Percentiles rank a stretch among this genome's conserved stretches.
Conservation (phyloP, 2,113 vertebrate genomes). For the Passer montanus region DNA sequence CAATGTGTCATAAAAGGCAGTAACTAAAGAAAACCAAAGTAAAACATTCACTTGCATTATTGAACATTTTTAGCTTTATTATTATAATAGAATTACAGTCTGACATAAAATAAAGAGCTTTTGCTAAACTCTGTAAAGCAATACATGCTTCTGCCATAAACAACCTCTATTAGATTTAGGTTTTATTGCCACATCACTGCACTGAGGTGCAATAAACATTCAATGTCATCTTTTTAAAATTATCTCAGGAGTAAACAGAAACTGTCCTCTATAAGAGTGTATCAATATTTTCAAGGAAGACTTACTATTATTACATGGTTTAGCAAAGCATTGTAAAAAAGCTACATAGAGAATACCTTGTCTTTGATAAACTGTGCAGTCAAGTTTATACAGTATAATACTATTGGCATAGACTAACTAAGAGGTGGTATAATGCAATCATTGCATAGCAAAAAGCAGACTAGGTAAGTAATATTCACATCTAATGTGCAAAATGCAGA, state of each 20-base stretch:
- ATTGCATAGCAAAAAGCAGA: slow-evolving; percentile 98
- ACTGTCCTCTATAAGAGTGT: slow-evolving; percentile 82
- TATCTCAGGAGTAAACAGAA: slow-evolving; percentile 82
- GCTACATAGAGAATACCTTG: slow-evolving; percentile 83
- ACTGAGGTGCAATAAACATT: slow-evolving; percentile 88
- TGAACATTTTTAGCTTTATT: slow-evolving; percentile 83
- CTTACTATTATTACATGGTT: slow-evolving; percentile 84
- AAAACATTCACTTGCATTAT: slow-evolving; percentile 75
- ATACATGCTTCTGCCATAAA: slow-evolving; percentile 84
- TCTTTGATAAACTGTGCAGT: slow-evolving; percentile 86
- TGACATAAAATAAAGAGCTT: slow-evolving; percentile 86
- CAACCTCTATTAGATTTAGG: slow-evolving; percentile 78
- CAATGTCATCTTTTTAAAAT: slow-evolving; percentile 83
- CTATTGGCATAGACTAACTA: slow-evolving; percentile 81
- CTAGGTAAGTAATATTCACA: slow-evolving; percentile 89
- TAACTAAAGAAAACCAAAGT: slow-evolving; percentile 69
- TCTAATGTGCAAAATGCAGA: slow-evolving; percentile 98
- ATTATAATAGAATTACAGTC: slow-evolving; percentile 82
- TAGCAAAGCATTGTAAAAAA: slow-evolving; percentile 85
- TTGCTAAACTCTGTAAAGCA: slow-evolving; percentile 84
- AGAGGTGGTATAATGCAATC: slow-evolving; percentile 88
- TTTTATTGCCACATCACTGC: slow-evolving; percentile 92
- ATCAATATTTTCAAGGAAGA: slow-evolving; percentile 86
- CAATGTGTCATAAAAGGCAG: not conserved
- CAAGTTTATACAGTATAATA: slow-evolving; percentile 84